A percentile compares a stretch with the other conserved stretches of the same genome.
Conservation (phyloP, 2,113 vertebrate species). For the Phocoena phocoena region DNA sequence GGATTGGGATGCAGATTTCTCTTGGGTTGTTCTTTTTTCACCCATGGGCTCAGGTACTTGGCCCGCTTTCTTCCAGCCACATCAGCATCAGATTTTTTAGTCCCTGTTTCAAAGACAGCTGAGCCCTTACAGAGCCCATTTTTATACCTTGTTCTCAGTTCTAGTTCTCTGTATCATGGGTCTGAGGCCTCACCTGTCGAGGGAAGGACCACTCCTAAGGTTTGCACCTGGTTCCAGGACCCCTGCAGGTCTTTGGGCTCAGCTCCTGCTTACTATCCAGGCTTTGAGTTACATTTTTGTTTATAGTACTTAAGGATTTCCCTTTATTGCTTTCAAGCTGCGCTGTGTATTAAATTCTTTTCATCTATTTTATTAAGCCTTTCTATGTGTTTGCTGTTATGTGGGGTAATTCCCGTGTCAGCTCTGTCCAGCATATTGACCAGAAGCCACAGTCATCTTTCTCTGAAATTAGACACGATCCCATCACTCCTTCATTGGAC, state of each 20-base stretch:
- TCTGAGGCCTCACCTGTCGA: neutral
- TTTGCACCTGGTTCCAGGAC: neutral
- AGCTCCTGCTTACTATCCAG: neutral
- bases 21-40: neutral
- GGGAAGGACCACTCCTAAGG: neutral
- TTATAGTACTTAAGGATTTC: neutral
- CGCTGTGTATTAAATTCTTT: neutral
- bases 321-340: neutral
- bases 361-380: neutral
- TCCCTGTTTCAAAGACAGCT: neutral
- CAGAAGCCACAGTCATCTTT: neutral
- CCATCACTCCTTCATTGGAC: neutral
- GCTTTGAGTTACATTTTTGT: neutral
- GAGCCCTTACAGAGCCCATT: neutral
- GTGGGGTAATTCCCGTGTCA: neutral
- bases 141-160: neutral
- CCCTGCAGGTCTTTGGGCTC: neutral
- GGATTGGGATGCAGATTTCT: neutral
- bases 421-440: neutral
- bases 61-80: neutral
- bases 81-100: neutral
- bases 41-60: neutral
- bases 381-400: neutral
- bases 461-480: neutral
- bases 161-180: accelerated